phyloP scores from a whole-genome alignment of 1,140 invertebrate genomes.

The Ostrea edulis region DNA sequence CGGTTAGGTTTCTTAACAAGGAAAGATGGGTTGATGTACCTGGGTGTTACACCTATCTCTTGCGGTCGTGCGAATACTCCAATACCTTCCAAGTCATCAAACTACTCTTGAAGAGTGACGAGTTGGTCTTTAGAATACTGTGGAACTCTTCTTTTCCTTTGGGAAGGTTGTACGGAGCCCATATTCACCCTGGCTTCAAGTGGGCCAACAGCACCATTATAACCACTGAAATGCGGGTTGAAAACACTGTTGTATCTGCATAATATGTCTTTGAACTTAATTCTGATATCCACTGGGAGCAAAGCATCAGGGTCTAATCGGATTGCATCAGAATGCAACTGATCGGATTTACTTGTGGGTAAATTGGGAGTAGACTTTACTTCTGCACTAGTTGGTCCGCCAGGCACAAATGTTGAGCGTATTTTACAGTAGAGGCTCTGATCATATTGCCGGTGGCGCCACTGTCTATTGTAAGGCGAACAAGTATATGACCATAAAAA shows the following conservation, averaged over 20 bases:
- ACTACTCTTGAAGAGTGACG: no score
- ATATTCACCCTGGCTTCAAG: slow-evolving; percentile 63
- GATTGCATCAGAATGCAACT: background rate
- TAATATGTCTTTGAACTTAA: slow-evolving; percentile 46
- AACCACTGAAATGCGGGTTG: slow-evolving; percentile 50
- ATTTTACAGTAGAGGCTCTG: slow-evolving; percentile 19
- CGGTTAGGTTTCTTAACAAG: no score
- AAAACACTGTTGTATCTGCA: slow-evolving; percentile 54
- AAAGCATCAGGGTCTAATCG: slow-evolving; percentile 58
- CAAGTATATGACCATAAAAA: no score
- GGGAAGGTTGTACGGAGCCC: slow-evolving; percentile 62
- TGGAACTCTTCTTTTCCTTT: no score
- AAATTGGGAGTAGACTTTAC: background rate
- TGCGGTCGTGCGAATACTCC: no score
- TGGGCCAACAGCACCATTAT: slow-evolving; percentile 59
- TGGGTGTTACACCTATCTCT: no score
- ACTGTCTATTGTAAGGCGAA: background rate
- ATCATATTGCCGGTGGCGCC: no score
- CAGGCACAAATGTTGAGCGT: background rate
- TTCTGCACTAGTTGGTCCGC: background rate
- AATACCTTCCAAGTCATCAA: no score
- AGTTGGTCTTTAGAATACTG: no score
- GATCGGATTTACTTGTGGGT: background rate
- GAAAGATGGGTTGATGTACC: no score
- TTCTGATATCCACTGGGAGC: slow-evolving; percentile 37